Percentiles rank a stretch among this genome's conserved stretches.
These are phyloP conservation scores for Polyploca ridens DNA, from an alignment of 2,888 invertebrate genomes.

Conservation along the genomic window DNA sequence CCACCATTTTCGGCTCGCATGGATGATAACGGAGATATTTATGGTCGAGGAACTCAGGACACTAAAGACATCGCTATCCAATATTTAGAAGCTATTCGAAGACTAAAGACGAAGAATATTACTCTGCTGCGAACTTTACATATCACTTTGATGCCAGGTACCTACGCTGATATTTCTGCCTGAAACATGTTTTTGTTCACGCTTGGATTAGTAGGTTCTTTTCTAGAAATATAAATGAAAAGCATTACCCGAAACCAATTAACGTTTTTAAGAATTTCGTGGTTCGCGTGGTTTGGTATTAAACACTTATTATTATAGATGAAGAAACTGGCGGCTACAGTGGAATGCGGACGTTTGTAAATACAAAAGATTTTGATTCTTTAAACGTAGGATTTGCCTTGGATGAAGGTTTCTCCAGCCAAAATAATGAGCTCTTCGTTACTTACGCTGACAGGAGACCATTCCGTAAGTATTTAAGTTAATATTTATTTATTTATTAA, in stretches of 20 bases:
- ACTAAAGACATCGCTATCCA: slow-evolving; percentile 86
- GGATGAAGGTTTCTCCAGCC: slow-evolving; percentile 90
- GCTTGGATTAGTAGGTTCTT: too few relatives aligned
- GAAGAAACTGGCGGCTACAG: slow-evolving; percentile 92
- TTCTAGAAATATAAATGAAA: too few relatives aligned
- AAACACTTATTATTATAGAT: slow-evolving; percentile 71
- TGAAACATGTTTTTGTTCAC: too few relatives aligned
- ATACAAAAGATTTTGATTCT: slow-evolving; percentile 87
- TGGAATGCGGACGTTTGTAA: slow-evolving; percentile 90
- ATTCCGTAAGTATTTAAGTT: slow-evolving; percentile 88
- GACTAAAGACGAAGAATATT: slow-evolving; percentile 50
- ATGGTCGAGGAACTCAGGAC: slow-evolving; percentile 93
- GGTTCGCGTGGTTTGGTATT: background rate
- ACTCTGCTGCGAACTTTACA: slow-evolving; percentile 62
- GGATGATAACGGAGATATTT: slow-evolving; percentile 92
- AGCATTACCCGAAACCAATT: too few relatives aligned
- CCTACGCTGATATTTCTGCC: slow-evolving; percentile 32
- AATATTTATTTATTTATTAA: too few relatives aligned
- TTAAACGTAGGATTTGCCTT: slow-evolving; percentile 93
- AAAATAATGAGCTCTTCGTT: slow-evolving; percentile 81
- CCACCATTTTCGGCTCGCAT: slow-evolving; percentile 94
- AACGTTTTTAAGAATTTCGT: too few relatives aligned
- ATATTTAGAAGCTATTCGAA: slow-evolving; percentile 65
- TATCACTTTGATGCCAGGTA: slow-evolving; percentile 69
- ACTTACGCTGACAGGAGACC: slow-evolving; percentile 89